These are phyloP conservation scores for Petroica traversi DNA, from an alignment of 2,113 vertebrate genomes.

Conservation along the genomic window DNA sequence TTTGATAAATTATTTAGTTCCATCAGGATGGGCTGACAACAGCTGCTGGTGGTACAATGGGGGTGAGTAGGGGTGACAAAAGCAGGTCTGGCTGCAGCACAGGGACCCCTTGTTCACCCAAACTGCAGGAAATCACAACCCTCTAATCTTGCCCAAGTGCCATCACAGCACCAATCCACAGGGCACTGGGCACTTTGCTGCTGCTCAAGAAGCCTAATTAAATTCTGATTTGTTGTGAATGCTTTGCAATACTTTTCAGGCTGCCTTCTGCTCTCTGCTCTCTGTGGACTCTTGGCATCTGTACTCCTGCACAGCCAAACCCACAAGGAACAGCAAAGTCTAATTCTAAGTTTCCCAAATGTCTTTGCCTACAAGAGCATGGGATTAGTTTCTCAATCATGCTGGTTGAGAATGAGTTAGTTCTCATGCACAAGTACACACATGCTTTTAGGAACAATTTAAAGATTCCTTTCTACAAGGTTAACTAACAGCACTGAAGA, in stretches of 20 bases:
- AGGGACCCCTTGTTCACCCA: neutral
- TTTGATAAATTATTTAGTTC: neutral
- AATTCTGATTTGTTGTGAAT: neutral
- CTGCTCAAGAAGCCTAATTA: neutral
- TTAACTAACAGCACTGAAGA: neutral
- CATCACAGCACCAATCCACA: neutral
- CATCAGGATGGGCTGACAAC: neutral
- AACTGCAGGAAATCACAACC: neutral
- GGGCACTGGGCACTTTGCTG: neutral
- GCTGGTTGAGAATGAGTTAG: neutral
- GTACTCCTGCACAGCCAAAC: neutral
- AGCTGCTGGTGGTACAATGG: accelerated
- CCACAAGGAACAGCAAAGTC: neutral
- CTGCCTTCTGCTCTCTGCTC: neutral
- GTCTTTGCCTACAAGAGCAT: neutral
- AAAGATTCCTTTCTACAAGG: neutral
- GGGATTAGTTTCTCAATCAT: neutral
- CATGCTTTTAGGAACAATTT: neutral
- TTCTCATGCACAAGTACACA: neutral
- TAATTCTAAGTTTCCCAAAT: neutral
- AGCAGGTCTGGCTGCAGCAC: neutral
- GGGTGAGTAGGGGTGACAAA: neutral
- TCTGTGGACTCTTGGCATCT: neutral
- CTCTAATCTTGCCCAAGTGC: accelerated
- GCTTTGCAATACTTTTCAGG: neutral